Evolutionary conservation across 2,113 vertebrate genomes (phyloP).

Genomic region (Alaudala cheleensis): DNA sequence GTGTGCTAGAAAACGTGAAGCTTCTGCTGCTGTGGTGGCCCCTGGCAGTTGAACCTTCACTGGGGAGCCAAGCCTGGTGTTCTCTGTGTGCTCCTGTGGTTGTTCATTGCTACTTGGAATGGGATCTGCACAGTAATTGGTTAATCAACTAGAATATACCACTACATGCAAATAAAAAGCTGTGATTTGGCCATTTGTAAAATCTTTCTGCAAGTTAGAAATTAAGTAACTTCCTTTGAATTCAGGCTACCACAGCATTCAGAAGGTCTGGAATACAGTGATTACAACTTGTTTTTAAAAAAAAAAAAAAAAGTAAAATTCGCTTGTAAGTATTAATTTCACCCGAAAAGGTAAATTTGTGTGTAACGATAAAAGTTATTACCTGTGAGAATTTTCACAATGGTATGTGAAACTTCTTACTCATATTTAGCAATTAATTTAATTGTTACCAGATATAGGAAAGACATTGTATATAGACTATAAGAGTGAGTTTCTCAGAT

Average conservation of each 20-base stretch:
- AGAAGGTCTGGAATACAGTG: not conserved
- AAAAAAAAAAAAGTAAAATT: not conserved
- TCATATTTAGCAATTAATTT: not conserved
- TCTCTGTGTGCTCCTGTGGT: not conserved
- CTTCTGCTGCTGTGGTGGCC: not conserved
- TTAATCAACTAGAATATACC: not conserved
- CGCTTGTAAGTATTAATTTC: not conserved
- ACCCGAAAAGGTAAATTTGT: not conserved
- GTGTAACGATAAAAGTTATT: not conserved
- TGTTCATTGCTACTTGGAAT: not conserved
- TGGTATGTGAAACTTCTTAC: not conserved
- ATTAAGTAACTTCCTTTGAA: not conserved
- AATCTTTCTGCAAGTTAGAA: not conserved
- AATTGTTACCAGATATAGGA: not conserved
- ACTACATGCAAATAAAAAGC: not conserved
- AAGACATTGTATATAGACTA: not conserved
- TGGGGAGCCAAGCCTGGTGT: not conserved
- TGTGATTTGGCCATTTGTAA: not conserved
- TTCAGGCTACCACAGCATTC: not conserved
- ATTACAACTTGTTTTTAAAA: not conserved
- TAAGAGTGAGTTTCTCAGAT: not conserved
- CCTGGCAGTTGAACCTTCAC: not conserved
- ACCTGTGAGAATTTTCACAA: not conserved
- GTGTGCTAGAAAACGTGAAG: not conserved
- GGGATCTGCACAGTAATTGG: not conserved